phyloP scores from a whole-genome alignment of 2,113 vertebrate genomes.

The Marmota flaviventris region DNA sequence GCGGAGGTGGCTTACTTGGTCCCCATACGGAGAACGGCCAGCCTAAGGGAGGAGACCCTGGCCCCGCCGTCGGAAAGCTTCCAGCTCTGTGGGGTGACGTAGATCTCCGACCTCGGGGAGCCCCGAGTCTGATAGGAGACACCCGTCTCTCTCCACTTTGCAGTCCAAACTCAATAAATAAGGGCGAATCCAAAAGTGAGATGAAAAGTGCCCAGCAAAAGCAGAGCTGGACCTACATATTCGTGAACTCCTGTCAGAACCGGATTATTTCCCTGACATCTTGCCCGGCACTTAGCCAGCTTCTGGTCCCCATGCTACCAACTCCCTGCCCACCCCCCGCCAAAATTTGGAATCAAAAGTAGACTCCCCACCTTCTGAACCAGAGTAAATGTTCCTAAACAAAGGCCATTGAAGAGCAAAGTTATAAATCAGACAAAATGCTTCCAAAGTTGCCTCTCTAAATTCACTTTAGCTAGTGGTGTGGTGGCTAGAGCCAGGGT shows the following conservation, averaged over 20 bases:
- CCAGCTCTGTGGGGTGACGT: neutral
- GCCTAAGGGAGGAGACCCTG: neutral
- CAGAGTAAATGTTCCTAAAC: conserved; percentile 41
- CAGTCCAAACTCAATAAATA: conserved; percentile 2
- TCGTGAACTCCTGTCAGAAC: conserved; percentile 29
- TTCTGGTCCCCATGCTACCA: neutral
- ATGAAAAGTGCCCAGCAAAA: conserved; percentile 16
- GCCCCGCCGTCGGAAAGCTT: conserved; percentile 4
- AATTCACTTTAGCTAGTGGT: conserved; percentile 33
- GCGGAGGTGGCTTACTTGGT: neutral
- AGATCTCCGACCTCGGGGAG: conserved; percentile 17
- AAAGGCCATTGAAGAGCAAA: conserved; percentile 26
- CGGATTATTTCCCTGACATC: neutral
- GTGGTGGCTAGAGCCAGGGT: neutral
- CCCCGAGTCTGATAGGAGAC: neutral
- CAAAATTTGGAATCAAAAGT: conserved; percentile 57
- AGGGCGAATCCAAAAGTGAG: conserved; percentile 21
- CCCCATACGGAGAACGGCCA: conserved; percentile 14
- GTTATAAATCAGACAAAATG: conserved; percentile 40
- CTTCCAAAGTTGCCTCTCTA: conserved; percentile 27
- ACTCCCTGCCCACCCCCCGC: neutral
- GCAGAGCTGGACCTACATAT: conserved; percentile 1
- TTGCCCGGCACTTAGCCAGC: neutral
- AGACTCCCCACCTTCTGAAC: conserved; percentile 31
- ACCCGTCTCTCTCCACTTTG: neutral